Conservation (phyloP, 35 echinoderm and acorn worm genomes). For the Acanthaster planci region DNA sequence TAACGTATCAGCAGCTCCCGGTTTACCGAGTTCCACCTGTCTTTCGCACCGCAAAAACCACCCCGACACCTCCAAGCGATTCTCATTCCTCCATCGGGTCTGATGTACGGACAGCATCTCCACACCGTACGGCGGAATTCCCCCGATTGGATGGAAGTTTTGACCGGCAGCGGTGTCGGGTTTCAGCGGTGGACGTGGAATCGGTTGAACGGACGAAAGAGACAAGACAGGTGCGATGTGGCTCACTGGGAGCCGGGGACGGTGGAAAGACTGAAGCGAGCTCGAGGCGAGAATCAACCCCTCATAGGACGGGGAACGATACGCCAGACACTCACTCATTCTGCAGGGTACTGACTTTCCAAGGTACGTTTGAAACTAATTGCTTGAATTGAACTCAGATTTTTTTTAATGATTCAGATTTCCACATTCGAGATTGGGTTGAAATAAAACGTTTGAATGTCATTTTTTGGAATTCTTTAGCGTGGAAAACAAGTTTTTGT, state of each 20-base stretch:
- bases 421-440: too few relatives aligned
- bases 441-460: too few relatives aligned
- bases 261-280: not conserved
- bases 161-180: not conserved
- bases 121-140: not conserved
- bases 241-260: not conserved
- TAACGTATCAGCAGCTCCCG: not conserved
- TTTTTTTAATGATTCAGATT: too few relatives aligned
- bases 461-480: too few relatives aligned
- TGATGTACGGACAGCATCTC: not conserved
- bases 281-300: constrained; percentile 7
- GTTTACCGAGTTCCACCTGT: constrained; percentile 17
- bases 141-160: not conserved
- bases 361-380: not conserved
- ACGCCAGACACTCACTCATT: not conserved
- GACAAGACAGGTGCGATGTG: not conserved
- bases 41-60: not conserved
- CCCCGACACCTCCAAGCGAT: too few relatives aligned
- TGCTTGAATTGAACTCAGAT: too few relatives aligned
- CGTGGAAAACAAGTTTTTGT: too few relatives aligned
- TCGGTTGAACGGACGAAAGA: not conserved
- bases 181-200: not conserved
- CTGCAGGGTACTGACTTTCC: constrained; percentile 2
- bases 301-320: not conserved
- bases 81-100: too few relatives aligned